These are phyloP conservation scores for Nephrotoma guestfalica DNA, from an alignment of 2,888 invertebrate genomes.

Conservation along the genomic window DNA sequence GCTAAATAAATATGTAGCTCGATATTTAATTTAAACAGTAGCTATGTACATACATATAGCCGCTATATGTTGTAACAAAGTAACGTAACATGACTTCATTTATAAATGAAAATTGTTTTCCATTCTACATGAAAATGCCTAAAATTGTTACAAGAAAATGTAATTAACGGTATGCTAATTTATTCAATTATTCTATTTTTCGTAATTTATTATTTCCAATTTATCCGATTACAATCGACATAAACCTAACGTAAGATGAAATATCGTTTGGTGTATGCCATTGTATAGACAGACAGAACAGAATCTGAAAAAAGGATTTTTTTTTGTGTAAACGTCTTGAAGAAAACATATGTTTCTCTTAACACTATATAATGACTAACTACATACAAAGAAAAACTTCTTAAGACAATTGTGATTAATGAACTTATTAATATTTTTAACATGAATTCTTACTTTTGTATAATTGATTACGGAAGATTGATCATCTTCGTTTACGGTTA, in stretches of 20 bases:
- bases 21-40: background rate
- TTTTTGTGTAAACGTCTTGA: background rate
- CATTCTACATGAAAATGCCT: background rate
- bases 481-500: background rate
- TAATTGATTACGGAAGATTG: conserved; percentile 9
- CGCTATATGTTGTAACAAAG: background rate
- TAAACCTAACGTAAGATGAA: background rate
- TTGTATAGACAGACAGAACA: background rate
- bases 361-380: background rate
- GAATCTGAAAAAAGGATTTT: background rate
- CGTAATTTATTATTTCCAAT: background rate
- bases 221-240: background rate
- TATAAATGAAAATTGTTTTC: background rate
- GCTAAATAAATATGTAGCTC: background rate
- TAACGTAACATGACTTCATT: background rate
- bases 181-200: background rate
- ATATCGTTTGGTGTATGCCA: background rate
- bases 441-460: conserved; percentile 10
- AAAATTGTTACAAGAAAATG: background rate
- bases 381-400: background rate
- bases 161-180: background rate
- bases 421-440: conserved; percentile 7
- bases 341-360: background rate
- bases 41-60: background rate
- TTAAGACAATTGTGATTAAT: background rate